Evolutionary conservation across 2,113 vertebrate genomes (phyloP), one percentile per base, ranked within the genome.

Genomic region (Dryoscopus gambensis): DNA sequence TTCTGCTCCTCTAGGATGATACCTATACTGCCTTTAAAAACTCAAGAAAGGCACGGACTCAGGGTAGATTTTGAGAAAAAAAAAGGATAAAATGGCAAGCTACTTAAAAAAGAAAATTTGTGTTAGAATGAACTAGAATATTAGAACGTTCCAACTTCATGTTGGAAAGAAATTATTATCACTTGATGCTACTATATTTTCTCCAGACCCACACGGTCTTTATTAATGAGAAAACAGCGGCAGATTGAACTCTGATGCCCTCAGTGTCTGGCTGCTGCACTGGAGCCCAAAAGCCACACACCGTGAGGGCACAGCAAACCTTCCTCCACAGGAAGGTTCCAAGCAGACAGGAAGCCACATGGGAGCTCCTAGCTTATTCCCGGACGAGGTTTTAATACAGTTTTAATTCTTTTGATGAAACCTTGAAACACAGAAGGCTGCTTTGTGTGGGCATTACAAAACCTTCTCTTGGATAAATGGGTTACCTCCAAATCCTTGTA

Each of bases 301-400:
- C 1, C 6, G 17, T 4, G n/a, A 70, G 35, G 53, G 31, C 73
- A 53, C 25, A 35, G 37, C 28, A 89, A 81, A 70, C 24, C 33
- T 31, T 55, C 40, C 28, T 63, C 30, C 39, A 35, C 14, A 35
- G 28, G 42, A 27, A 30, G 65, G 7, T 39, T 87, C 49, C 22
- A 31, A 28, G 82, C 28, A 64, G 35, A 24, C 11, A 68, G 35
- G 30, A 85, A 50, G 11, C 39, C 49, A 13, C 6, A 10, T n/a
- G 27, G 44, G 10, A 75, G 15, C 13, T 10, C 7, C 33, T 13
- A 33, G 23, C 16, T 39, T 70, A 70, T 27, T 88, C 19, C 33
- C 8, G 12, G 21, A 3, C 1, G 2, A 88, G 15, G 25, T 21
- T 89, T 83, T 71, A 1, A 1, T 17, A 56, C 0, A 0, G 19